Base-by-base conservation (phyloP, 1,140 invertebrate genomes). In the Cheumatopsyche charites region DNA sequence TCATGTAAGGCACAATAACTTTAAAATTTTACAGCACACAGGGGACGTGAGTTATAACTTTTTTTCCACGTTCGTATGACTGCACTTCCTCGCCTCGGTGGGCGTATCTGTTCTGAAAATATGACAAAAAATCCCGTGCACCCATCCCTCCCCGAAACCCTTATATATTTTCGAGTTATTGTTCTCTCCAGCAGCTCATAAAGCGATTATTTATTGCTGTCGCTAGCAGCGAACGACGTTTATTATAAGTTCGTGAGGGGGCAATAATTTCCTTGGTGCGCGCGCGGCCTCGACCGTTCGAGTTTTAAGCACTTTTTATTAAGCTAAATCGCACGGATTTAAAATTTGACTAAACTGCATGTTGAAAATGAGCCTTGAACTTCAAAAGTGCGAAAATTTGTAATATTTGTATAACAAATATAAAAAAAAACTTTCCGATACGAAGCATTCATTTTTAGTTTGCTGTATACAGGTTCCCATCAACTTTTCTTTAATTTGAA, bases 131-230 rank as follows among this genome's bases (percentile, higher is more conserved):
- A 52, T 17, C 9, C 47, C 47, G 3, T 36, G 29, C 29, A 36
- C 29, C 29, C 29, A 4, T 9, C 29, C 29, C 29, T 9, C 29
- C 29, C 29, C 9, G 29, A 36, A 36, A 36, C 29, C 29, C 29
- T 36, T 25, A 58, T 58, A 58, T 58, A 58, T 58, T 58, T 58
- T 52, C n/a, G 47, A 52, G 47, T 52, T 58, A 58, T 58, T 58
- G 55, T 58, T 58, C 55, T 58, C 55, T 58, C 55, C 55, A 58
- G 23, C 21, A 58, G 55, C 55, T 58, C 55, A 58, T 58, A 58
- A 58, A 58, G 55, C 21, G 55, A 25, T 58, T 58, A 58, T 58
- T 58, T 58, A 58, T 58, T 58, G 55, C 55, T 58, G 55, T 58
- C 55, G 55, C 55, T 11, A 26, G 55, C 55, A 58, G 55, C 19